Conservation (phyloP, 2,888 invertebrate species). For the Orthosia incerta region DNA sequence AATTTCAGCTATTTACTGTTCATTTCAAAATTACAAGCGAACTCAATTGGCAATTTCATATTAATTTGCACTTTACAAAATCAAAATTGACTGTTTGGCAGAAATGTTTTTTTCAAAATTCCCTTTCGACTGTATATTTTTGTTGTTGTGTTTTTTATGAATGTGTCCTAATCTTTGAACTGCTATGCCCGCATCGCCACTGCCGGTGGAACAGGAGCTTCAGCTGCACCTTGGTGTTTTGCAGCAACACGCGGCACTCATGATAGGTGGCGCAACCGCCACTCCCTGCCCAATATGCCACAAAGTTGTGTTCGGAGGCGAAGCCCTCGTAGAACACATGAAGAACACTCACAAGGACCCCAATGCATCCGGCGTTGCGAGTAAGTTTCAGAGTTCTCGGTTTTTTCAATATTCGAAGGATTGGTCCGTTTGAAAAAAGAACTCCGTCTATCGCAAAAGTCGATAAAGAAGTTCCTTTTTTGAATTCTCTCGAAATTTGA, state of each 20-base stretch:
- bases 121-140: slow-evolving; percentile 73
- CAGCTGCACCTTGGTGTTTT: slow-evolving; percentile 98
- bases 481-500: slow-evolving; percentile 65
- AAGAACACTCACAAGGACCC: slow-evolving; percentile 98
- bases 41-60: slow-evolving; percentile 38
- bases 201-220: slow-evolving; percentile 93
- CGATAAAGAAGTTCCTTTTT: slow-evolving; percentile 58
- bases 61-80: slow-evolving; percentile 44
- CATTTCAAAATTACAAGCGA: slow-evolving; percentile 56
- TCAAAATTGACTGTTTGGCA: slow-evolving; percentile 80
- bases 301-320: slow-evolving; percentile 98
- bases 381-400: slow-evolving; percentile 92
- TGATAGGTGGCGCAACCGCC: slow-evolving; percentile 97
- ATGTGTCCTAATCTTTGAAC: slow-evolving; percentile 86
- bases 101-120: slow-evolving; percentile 78
- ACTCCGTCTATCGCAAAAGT: slow-evolving; percentile 41
- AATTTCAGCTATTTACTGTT: slow-evolving; percentile 48
- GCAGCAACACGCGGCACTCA: slow-evolving; percentile 98
- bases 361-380: slow-evolving; percentile 96
- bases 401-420: slow-evolving; percentile 63
- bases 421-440: slow-evolving; percentile 63
- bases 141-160: slow-evolving; percentile 74
- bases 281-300: slow-evolving; percentile 98
- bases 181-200: slow-evolving; percentile 88
- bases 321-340: slow-evolving; percentile 98